Conservation (phyloP, 1,140 invertebrate species). For the Brachionus paranguensis region DNA sequence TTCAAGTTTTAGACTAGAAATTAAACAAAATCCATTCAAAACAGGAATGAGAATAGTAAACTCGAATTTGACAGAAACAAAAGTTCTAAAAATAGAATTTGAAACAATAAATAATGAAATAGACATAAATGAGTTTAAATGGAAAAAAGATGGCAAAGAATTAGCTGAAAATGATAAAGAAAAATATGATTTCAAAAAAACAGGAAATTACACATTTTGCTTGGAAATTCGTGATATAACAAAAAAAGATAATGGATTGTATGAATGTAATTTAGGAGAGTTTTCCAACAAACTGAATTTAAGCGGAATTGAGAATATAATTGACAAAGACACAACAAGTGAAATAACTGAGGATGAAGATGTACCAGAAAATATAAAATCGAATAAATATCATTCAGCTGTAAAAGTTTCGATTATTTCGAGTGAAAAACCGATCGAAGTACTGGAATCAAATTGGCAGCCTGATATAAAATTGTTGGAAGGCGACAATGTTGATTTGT, state of each 20-base stretch:
- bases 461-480: not conserved
- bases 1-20: slow-evolving; percentile 20
- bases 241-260: slow-evolving; percentile 7
- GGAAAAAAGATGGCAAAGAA: not conserved
- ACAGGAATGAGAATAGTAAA: slow-evolving; percentile 23
- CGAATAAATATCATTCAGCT: not conserved
- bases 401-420: not conserved
- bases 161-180: not conserved
- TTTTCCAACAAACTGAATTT: slow-evolving; percentile 28
- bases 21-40: slow-evolving; percentile 36
- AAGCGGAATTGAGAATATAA: not conserved
- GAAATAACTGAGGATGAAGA: slow-evolving; percentile 1
- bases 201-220: not conserved
- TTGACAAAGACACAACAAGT: not conserved
- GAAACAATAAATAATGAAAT: not conserved
- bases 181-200: slow-evolving; percentile 15
- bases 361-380: not conserved
- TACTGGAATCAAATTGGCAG: not conserved
- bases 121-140: not conserved
- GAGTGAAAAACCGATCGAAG: not conserved
- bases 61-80: not conserved
- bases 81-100: slow-evolving; percentile 21
- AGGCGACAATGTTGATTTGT: not conserved
- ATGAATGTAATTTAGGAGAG: slow-evolving; percentile 17
- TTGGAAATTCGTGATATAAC: not conserved